Conservation (phyloP, 2,113 vertebrate genomes). For the Pangasianodon gigas region DNA sequence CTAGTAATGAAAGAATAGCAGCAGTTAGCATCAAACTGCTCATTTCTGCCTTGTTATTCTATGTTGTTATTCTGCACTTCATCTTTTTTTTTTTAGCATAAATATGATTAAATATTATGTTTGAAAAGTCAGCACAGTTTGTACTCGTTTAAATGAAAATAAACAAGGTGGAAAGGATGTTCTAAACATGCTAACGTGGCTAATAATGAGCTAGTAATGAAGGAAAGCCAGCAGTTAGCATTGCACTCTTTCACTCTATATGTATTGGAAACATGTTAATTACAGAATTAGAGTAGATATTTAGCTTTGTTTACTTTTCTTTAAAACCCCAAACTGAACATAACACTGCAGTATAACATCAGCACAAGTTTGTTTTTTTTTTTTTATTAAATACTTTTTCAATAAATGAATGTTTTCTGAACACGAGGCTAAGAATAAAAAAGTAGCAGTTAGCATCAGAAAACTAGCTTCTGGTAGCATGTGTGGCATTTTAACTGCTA, state of each 20-base stretch:
- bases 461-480: not conserved
- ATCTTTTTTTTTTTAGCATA: not conserved
- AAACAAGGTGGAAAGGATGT: not conserved
- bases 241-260: not conserved
- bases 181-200: not conserved
- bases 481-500: not conserved
- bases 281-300: not conserved
- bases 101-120: not conserved
- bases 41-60: not conserved
- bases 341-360: not conserved
- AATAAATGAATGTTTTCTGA: not conserved
- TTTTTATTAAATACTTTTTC: not conserved
- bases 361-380: fast-evolving
- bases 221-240: not conserved
- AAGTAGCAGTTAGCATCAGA: not conserved
- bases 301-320: not conserved
- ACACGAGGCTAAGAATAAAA: not conserved
- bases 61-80: not conserved
- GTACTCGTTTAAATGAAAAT: not conserved
- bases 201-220: not conserved
- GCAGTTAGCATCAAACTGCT: not conserved
- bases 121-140: not conserved
- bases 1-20: not conserved
- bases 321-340: not conserved
- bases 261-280: not conserved